Base-by-base conservation (phyloP, 1,140 invertebrate species). In the Drosophila punjabiensis region DNA sequence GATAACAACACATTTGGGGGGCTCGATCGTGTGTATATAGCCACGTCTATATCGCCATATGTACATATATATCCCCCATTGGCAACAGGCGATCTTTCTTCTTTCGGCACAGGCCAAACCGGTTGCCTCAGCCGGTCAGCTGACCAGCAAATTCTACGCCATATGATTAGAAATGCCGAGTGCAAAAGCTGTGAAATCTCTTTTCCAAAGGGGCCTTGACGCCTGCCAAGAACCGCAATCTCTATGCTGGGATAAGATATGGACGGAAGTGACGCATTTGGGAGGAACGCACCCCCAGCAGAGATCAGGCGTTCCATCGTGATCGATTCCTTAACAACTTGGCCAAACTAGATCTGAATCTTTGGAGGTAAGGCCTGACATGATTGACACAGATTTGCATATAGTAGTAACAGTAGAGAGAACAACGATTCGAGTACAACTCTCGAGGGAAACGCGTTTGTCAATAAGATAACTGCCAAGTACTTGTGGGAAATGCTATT, bases 1-100 rank as follows among this genome's bases (percentile, higher is more conserved):
- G 85, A 89, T 88, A 88, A 89, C 67, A 70, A 82, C 63, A 63
- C 80, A 82, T 88, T 88, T 81, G 81, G 85, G 85, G 85, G 85
- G 85, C 85, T 88, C 85, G 85, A 79, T 88, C 85, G 73, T 28
- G 48, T 56, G 45, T 67, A 58, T 63, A 53, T 43, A 69, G 77
- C 84, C 84, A 87, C 84, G 84, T 89, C 73, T 59, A 67, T 66
- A 20, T 47, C 16, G 20, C 24, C 24, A 39, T 48, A 48, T 33
- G 43, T 48, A 75, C 50, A 11, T 79, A 61, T 53, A 11, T 81
- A 64, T 58, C 11, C 47, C 58, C 78, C 69, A 86, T 85, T 87
- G 80, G 83, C 83, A 87, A 87, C 83, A 87, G 82, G 62, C 18
- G 55, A 56, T 56, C 55, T 56, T 56, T 59, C 30, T 70, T 59